phyloP scores from a whole-genome alignment of 1,140 invertebrate species.

The Nasonia giraulti region DNA sequence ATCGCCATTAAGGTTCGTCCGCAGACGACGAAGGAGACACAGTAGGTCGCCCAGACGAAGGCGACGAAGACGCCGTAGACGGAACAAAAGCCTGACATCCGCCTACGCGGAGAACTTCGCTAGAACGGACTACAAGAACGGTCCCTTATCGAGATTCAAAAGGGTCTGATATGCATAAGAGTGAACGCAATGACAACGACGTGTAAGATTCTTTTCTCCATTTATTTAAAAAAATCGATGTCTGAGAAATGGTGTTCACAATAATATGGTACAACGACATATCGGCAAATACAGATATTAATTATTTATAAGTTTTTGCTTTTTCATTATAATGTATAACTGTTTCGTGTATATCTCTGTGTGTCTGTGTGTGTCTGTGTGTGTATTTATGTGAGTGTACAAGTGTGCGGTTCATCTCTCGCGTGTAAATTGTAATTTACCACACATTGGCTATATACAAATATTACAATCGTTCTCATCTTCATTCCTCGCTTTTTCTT shows the following conservation, averaged over 20 bases:
- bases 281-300: slow-evolving; percentile 67
- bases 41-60: background rate
- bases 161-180: background rate
- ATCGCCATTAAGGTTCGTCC: background rate
- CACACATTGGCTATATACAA: slow-evolving; percentile 68
- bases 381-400: slow-evolving; percentile 17
- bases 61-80: background rate
- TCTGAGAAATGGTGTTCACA: slow-evolving; percentile 74
- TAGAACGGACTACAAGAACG: background rate
- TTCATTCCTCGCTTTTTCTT: slow-evolving; percentile 7
- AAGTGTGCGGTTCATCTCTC: background rate
- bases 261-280: slow-evolving; percentile 72
- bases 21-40: background rate
- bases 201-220: slow-evolving; percentile 59
- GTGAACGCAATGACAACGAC: background rate
- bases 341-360: slow-evolving; percentile 13
- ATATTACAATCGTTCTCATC: slow-evolving; percentile 62
- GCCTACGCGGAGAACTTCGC: background rate
- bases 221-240: slow-evolving; percentile 74
- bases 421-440: slow-evolving; percentile 60
- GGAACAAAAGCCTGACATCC: background rate
- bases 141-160: background rate
- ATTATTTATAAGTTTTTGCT: slow-evolving; percentile 58
- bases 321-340: slow-evolving; percentile 19
- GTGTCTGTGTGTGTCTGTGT: slow-evolving; percentile 17